These are phyloP conservation scores for Calliopum simillimum DNA, from an alignment of 2,888 invertebrate genomes.

Conservation along the genomic window DNA sequence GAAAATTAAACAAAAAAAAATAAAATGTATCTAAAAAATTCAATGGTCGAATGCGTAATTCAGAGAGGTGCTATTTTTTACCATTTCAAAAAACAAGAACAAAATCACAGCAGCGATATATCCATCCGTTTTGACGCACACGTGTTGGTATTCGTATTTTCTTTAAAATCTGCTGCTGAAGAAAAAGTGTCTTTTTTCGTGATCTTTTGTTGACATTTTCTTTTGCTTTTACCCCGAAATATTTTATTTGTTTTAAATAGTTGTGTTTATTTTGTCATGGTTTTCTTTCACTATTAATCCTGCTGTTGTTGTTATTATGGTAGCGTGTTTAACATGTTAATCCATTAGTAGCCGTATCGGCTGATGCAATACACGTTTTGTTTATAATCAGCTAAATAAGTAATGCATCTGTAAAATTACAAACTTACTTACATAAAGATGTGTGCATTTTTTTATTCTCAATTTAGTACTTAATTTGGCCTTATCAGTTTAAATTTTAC, in stretches of 20 bases:
- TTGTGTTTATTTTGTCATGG: background rate
- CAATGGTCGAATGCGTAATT: constrained; percentile 3
- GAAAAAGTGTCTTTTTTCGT: background rate
- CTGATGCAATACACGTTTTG: constrained; percentile 33
- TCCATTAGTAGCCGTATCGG: background rate
- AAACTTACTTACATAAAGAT: no score
- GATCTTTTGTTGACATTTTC: background rate
- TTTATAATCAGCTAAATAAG: constrained; percentile 6
- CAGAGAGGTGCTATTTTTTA: background rate
- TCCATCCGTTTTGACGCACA: constrained; percentile 12
- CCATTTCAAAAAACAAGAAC: background rate
- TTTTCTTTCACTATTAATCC: background rate
- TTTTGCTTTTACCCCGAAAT: no score
- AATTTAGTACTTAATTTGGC: background rate
- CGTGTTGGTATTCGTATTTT: background rate
- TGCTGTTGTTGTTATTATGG: background rate
- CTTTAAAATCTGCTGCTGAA: background rate
- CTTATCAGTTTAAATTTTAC: background rate
- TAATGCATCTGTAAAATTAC: no score
- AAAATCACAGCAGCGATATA: no score
- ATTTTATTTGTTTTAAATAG: background rate
- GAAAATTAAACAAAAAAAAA: constrained; percentile 5
- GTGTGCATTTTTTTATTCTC: constrained; percentile 3
- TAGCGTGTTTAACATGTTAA: background rate
- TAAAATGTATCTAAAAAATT: background rate